Conservation (phyloP, 2,113 vertebrate species). For the Rhinolophus ferrumequinum region DNA sequence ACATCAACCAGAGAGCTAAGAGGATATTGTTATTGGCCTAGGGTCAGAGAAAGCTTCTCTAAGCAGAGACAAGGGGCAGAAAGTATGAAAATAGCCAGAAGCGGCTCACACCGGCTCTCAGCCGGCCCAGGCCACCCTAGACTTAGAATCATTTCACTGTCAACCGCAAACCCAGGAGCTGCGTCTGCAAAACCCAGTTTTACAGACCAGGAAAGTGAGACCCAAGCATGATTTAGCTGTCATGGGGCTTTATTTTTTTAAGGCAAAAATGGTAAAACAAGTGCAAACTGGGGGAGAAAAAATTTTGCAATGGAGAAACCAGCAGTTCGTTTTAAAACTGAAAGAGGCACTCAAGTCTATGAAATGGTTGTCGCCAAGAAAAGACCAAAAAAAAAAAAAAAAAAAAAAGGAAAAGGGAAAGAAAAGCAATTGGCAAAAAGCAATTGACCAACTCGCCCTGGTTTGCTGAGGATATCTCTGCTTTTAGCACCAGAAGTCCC, state of each 20-base stretch:
- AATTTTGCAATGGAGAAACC: background rate
- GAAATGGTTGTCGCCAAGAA: too few relatives aligned
- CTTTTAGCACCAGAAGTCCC: background rate
- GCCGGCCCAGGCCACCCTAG: background rate
- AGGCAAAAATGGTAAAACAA: background rate
- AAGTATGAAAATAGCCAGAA: background rate
- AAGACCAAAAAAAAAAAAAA: too few relatives aligned
- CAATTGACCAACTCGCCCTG: background rate
- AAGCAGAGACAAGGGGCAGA: background rate
- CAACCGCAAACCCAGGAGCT: too few relatives aligned
- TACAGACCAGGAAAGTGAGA: background rate
- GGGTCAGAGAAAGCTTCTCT: background rate
- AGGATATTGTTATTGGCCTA: background rate
- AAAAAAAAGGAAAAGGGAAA: background rate
- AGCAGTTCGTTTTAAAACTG: background rate
- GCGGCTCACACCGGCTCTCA: background rate
- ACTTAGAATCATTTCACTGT: rapidly evolving
- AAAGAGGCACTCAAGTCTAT: background rate
- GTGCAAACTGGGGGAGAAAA: background rate
- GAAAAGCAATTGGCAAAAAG: background rate
- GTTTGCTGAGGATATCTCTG: background rate
- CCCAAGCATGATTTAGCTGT: background rate
- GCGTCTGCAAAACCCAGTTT: background rate
- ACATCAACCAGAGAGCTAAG: background rate
- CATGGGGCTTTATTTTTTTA: background rate